These are phyloP conservation scores for Sprattus sprattus DNA, from an alignment of 2,113 vertebrate species.

Conservation along the genomic window DNA sequence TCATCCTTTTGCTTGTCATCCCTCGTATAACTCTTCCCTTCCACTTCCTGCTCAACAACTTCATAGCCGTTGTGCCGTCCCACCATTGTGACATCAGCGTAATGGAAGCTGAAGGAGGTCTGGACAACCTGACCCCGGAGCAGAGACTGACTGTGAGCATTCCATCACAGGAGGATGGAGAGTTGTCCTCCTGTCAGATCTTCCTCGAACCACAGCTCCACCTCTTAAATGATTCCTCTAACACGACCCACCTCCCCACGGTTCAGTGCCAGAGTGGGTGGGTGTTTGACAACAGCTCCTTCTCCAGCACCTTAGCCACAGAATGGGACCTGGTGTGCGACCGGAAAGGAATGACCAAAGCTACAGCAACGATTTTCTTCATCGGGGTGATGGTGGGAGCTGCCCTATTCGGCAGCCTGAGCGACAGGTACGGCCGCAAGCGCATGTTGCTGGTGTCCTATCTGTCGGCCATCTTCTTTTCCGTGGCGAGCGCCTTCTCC, in stretches of 20 bases:
- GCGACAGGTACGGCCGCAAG: constrained; percentile 75
- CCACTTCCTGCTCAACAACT: constrained; percentile 59
- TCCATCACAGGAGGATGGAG: constrained; percentile 70
- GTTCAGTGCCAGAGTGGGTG: constrained; percentile 79
- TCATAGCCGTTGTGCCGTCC: neutral
- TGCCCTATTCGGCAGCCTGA: constrained; percentile 72
- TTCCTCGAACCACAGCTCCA: constrained; percentile 74
- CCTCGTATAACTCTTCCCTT: constrained; percentile 58
- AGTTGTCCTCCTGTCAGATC: constrained; percentile 76
- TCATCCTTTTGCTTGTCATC: neutral
- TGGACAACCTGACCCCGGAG: constrained; percentile 59
- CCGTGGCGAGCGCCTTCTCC: constrained; percentile 60
- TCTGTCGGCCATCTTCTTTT: constrained; percentile 46
- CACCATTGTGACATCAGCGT: constrained; percentile 5
- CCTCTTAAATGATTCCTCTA: constrained; percentile 71
- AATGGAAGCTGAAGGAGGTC: neutral
- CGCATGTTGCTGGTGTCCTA: constrained; percentile 59
- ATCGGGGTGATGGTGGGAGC: constrained; percentile 74
- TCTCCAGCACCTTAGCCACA: constrained; percentile 80
- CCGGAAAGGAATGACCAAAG: constrained; percentile 72
- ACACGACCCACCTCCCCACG: constrained; percentile 38
- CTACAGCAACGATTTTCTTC: constrained; percentile 77
- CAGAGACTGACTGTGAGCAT: constrained; percentile 59
- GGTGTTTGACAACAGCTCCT: constrained; percentile 77
- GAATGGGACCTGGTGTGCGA: constrained; percentile 87